Conservation (phyloP, 2,797 vertebrate genomes). For the Buceros bicornis region DNA sequence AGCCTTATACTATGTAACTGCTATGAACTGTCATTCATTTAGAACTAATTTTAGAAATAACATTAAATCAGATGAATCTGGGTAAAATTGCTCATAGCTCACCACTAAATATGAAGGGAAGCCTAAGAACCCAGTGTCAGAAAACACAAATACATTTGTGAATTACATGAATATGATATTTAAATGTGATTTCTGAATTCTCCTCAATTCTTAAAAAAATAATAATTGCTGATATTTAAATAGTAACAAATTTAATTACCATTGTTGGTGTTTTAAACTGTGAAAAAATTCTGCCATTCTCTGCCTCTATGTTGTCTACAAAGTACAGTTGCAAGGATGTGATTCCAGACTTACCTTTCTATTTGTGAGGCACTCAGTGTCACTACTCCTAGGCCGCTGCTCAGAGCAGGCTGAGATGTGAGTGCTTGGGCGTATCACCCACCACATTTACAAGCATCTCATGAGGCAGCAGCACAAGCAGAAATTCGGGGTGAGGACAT, state of each 20-base stretch:
- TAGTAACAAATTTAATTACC: background rate
- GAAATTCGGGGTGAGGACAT: background rate
- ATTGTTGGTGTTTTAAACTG: background rate
- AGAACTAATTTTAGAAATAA: background rate
- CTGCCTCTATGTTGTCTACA: background rate
- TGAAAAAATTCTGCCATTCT: background rate
- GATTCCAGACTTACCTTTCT: rapidly evolving
- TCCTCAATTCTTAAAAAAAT: background rate
- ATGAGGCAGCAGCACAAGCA: background rate
- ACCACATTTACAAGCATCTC: background rate
- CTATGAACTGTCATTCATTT: background rate
- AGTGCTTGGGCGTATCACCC: rapidly evolving
- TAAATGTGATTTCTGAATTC: background rate
- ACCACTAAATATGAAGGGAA: background rate
- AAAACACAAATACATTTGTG: background rate
- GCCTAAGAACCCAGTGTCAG: background rate
- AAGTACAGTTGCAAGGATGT: background rate
- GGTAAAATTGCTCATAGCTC: background rate
- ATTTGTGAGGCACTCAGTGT: background rate
- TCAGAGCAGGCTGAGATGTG: background rate
- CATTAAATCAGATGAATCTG: background rate
- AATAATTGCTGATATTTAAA: background rate
- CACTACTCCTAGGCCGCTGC: background rate
- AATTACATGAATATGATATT: background rate
- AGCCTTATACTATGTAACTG: background rate